A percentile compares a stretch with the other conserved stretches of the same genome.
Evolutionary conservation across 2,888 invertebrate species (phyloP).

Genomic region (Apamea crenata): DNA sequence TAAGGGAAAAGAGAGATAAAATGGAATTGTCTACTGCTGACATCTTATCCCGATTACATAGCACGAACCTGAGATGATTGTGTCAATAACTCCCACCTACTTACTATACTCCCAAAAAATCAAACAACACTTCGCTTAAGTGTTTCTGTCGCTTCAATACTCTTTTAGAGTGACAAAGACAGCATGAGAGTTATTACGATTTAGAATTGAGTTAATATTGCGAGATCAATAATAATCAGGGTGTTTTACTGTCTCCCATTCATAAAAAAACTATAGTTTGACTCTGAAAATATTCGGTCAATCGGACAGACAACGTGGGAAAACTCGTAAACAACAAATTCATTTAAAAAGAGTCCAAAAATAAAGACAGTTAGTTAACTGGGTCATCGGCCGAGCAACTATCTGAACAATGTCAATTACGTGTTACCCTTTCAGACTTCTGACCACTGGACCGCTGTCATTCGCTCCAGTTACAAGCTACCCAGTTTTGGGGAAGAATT

Average conservation of each 20-base stretch:
- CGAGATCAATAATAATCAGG: not conserved
- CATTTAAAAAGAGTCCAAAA: slow-evolving; percentile 1
- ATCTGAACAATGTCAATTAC: slow-evolving; percentile 17
- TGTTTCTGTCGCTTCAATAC: not conserved
- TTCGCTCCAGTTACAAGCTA: slow-evolving; percentile 29
- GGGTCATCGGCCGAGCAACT: not conserved
- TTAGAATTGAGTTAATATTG: not conserved
- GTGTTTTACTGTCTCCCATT: not conserved
- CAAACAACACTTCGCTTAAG: not conserved
- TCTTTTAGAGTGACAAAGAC: not conserved
- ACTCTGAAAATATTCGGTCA: not conserved
- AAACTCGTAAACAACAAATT: not conserved
- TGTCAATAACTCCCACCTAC: too few species aligned
- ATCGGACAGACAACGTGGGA: not conserved
- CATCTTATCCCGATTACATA: not conserved
- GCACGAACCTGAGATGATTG: not conserved
- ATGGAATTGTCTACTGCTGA: too few species aligned
- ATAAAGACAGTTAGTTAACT: not conserved
- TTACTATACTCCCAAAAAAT: not conserved
- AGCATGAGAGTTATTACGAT: not conserved
- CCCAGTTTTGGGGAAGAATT: slow-evolving; percentile 5
- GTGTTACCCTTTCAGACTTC: not conserved
- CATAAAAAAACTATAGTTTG: not conserved
- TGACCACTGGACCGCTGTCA: slow-evolving; percentile 11
- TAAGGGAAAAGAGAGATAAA: not conserved